Base-by-base conservation (phyloP, 2,113 vertebrate species). In the Halichoerus grypus region DNA sequence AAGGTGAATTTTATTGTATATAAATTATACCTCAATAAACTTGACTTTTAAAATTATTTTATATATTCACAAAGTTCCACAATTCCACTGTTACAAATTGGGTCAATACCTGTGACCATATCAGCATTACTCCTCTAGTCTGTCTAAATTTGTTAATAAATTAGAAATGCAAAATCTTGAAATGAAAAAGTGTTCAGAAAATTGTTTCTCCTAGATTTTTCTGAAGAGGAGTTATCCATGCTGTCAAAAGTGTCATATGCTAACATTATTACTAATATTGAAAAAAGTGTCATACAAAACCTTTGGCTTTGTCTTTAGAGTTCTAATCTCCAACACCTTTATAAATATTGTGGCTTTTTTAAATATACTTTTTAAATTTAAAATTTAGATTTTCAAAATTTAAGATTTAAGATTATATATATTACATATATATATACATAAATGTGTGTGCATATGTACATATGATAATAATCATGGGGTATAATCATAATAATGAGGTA, bases 81-180 rank as follows among this genome's bases (percentile, higher is more conserved):
- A 51, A 2, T 57, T 53, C 5, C 3, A 80, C 59, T n/a, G 74
- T 67, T 42, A 72, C 13, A 80, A 33, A 85, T 14, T 49, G 28
- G 80, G 5, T 31, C 7, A 63, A 31, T 61, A 57, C 10, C 4
- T 51, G 26, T 26, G 33, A 84, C n/a, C 12, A 21, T 28, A 16
- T 53, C 7, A 84, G 28, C 21, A 46, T 46, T 46, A 63, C 39
- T 55, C 26, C 1, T 83, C 57, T 51, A 26, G 18, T 79, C 6
- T 77, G 16, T 88, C 4, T 93, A 86, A 93, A 26, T 53, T 24
- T 93, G 22, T 93, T 81, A 81, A 39, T 82, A 53, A 87, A 93
- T 57, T 39, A 59, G 15, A 91, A 81, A 82, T 46, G 85, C 19
- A 8, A n/a, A 83, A 63, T 65, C 14, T 53, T 72, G 53, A 83